Percentiles rank a stretch among this genome's conserved stretches.
Conservation (phyloP, 2,797 vertebrate species). For the Momotus momota region DNA sequence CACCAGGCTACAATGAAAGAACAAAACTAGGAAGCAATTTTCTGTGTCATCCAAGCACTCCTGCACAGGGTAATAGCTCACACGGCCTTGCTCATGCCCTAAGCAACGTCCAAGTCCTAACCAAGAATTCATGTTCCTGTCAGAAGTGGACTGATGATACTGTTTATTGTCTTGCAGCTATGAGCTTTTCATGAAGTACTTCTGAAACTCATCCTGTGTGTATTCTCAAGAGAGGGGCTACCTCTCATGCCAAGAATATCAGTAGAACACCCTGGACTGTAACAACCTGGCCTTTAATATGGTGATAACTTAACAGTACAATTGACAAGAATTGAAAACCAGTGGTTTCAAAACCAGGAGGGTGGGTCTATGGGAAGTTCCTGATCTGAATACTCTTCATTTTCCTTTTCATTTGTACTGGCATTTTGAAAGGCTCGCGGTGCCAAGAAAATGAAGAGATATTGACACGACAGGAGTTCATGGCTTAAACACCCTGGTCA, state of each 20-base stretch:
- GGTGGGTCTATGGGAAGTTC: background rate
- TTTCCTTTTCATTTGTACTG: slow-evolving; percentile 27
- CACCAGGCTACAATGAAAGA: background rate
- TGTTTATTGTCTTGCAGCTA: background rate
- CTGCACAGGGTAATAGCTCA: background rate
- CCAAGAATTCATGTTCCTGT: background rate
- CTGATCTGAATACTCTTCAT: background rate
- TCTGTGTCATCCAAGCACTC: background rate
- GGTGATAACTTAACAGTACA: background rate
- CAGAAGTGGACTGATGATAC: background rate
- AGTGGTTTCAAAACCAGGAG: background rate
- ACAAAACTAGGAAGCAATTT: background rate
- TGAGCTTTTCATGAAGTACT: background rate
- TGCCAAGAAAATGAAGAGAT: slow-evolving; percentile 47
- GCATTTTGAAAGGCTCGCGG: background rate
- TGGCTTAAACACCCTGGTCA: background rate
- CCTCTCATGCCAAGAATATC: background rate
- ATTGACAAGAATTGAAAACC: background rate
- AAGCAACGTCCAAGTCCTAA: background rate
- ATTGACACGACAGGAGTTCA: slow-evolving; percentile 32
- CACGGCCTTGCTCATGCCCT: background rate
- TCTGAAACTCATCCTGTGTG: background rate
- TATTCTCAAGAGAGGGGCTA: background rate
- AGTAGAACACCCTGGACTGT: background rate
- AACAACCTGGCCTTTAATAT: background rate